These are phyloP conservation scores for Periplaneta americana DNA, from an alignment of 1,140 invertebrate species.

Conservation along the genomic window DNA sequence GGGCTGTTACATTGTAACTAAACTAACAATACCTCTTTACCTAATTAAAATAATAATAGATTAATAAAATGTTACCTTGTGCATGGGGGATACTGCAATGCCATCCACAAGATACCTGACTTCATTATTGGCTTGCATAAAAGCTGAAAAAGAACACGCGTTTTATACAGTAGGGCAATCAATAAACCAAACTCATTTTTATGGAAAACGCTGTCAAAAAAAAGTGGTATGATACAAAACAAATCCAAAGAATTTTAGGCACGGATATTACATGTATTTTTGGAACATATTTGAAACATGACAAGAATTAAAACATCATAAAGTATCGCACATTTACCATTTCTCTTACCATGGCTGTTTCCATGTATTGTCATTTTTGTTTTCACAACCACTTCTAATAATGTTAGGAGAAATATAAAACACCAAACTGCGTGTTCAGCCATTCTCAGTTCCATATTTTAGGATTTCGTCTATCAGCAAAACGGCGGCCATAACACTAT, in stretches of 20 bases:
- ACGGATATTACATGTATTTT: neutral
- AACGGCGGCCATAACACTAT: constrained; percentile 13
- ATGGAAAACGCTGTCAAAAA: neutral
- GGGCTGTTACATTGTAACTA: too few relatives aligned
- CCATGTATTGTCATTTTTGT: constrained; percentile 37
- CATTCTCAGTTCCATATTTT: constrained; percentile 10
- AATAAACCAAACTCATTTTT: neutral
- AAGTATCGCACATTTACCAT: neutral
- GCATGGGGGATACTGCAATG: constrained; percentile 46
- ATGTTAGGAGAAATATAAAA: constrained; percentile 34
- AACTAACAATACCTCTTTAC: neutral
- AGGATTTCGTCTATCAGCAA: neutral
- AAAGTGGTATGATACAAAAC: neutral
- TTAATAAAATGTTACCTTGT: constrained; percentile 39
- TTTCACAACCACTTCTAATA: constrained; percentile 33
- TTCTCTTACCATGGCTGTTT: constrained; percentile 33
- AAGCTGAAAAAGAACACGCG: constrained; percentile 44
- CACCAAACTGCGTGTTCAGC: constrained; percentile 17
- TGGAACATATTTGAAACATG: neutral
- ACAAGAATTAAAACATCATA: neutral
- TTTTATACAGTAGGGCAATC: neutral
- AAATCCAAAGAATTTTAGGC: neutral
- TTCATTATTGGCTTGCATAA: constrained; percentile 63
- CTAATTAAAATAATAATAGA: neutral
- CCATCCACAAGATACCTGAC: constrained; percentile 59